Base-by-base conservation (phyloP, 23 tunicate genomes). In the Corella eumyota region DNA sequence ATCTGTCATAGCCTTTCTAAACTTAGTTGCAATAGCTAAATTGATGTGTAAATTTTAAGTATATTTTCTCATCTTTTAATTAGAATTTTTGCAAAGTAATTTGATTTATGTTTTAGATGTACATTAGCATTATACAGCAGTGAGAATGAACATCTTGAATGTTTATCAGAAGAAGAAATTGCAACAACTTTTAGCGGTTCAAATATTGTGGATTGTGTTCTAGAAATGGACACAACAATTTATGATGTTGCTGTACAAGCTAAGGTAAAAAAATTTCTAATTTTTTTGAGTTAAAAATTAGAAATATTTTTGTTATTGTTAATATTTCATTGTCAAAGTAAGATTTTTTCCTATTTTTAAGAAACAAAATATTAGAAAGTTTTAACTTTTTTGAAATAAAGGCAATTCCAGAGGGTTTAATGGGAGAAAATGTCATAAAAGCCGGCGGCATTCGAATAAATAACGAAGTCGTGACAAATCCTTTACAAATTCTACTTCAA, bases 181-280 rank as follows among this genome's bases (percentile, higher is more conserved):
- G 77, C 28, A 7, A 40, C 66, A 0, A 79, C 90, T 1, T 88
- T 88, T 62, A 11, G 55, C 36, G 83, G 67, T 17, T 68, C 73
- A 28, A 67, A 72, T 25, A 70, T 88, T 3, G 52, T 72, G 29
- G 30, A 72, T 28, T 75, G 74, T 17, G 56, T 68, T 3, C 47
- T 86, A 34, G 95, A 86, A 71, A 86, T 86, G 6, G 65, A 71
- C 36, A 86, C 95, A 11, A 77, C 95, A 2, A 63, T 78, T 30
- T 86, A 71, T 64, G 95, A 86, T 55, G 77, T 68, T 59, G 74
- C 56, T 31, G 29, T 30, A 6, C 56, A 53, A 32, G 69, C 68
- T 23, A 58, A 72, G 67, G 79, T 71, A 51, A 35, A n/a, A n/a
- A 1, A 15, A 11, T 11, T 53, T 53, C 9, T 23, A 53, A 11